Evolutionary conservation across 2,113 vertebrate genomes (phyloP).

Genomic region (Oryzias woworae): DNA sequence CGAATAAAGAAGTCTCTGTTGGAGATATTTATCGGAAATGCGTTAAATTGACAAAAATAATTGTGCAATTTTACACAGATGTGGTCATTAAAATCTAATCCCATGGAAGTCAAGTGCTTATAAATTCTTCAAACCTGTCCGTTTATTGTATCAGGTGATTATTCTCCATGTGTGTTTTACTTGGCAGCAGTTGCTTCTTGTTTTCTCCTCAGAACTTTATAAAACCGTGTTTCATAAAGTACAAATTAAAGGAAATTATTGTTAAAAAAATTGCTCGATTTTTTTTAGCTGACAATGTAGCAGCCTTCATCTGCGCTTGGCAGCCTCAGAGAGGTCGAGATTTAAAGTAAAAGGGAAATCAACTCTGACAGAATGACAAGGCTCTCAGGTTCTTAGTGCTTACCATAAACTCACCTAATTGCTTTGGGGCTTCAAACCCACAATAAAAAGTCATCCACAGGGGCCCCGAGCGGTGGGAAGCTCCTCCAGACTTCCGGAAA

Average conservation of each 20-base stretch:
- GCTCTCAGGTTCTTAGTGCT: constrained; percentile 65
- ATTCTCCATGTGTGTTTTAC: no score
- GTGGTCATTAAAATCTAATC: not conserved
- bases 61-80: not conserved
- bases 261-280: constrained; percentile 30
- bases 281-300: constrained; percentile 3
- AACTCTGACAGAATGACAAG: constrained; percentile 73
- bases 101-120: no score
- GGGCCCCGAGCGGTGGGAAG: constrained; percentile 56
- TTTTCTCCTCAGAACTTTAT: constrained; percentile 29
- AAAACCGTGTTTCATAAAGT: constrained; percentile 42
- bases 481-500: constrained; percentile 66
- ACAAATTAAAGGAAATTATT: constrained; percentile 34
- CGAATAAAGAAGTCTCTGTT: not conserved
- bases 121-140: no score
- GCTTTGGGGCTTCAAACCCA: constrained; percentile 68
- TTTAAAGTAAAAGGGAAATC: constrained; percentile 62
- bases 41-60: not conserved
- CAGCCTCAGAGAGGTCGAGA: constrained; percentile 43
- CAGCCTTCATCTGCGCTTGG: constrained; percentile 50
- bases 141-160: no score
- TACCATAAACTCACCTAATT: constrained; percentile 78
- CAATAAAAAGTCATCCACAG: constrained; percentile 70
- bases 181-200: not conserved
- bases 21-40: constrained; percentile 4